Evolutionary conservation across 2,797 vertebrate species (phyloP).

Genomic region (Pitangus sulphuratus): DNA sequence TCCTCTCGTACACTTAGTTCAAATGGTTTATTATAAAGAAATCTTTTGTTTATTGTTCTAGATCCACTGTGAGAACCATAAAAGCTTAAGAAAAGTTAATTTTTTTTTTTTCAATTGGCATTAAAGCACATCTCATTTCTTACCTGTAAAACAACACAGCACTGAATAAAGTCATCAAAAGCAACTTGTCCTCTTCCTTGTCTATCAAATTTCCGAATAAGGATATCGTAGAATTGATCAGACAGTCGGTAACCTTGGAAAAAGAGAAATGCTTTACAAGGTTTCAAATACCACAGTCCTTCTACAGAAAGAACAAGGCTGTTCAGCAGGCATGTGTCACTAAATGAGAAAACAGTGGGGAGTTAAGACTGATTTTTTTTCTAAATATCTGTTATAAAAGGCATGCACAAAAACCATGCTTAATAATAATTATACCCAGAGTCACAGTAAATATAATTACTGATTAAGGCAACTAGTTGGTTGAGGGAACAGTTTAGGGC

Average conservation of each 20-base stretch:
- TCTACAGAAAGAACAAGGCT: neutral
- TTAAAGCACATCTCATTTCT: neutral
- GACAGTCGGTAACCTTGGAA: conserved; percentile 92
- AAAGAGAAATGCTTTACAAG: conserved; percentile 27
- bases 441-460: neutral
- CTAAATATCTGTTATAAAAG: neutral
- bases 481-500: neutral
- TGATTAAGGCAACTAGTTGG: neutral
- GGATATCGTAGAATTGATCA: conserved; percentile 94
- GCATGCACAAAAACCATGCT: neutral
- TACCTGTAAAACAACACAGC: conserved; percentile 98
- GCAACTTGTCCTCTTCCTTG: conserved; percentile 96
- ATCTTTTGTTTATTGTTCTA: neutral
- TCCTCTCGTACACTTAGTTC: neutral
- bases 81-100: neutral
- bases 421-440: neutral
- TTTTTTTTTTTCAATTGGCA: neutral
- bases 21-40: neutral
- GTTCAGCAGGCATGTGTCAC: neutral
- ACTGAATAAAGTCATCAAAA: conserved; percentile 99
- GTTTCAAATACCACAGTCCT: neutral
- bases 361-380: neutral
- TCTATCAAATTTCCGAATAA: conserved; percentile 96
- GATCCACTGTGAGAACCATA: neutral
- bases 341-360: neutral